phyloP scores from a whole-genome alignment of 2,888 invertebrate species.

The Dysmachus trigonus region DNA sequence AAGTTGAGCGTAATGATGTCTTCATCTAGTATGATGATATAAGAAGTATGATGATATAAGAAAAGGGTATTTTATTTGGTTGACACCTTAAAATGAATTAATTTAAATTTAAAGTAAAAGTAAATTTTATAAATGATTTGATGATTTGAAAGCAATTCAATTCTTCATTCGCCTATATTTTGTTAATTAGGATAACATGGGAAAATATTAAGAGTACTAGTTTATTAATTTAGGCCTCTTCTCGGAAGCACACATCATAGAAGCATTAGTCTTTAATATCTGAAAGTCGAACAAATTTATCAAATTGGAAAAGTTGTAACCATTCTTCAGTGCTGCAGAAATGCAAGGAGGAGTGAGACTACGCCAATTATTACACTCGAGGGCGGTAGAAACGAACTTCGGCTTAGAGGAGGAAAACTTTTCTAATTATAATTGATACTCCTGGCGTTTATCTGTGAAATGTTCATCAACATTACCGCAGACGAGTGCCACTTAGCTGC shows the following conservation, averaged over 20 bases:
- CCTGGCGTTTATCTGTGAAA: constrained; percentile 30
- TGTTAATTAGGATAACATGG: background rate
- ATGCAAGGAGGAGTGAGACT: background rate
- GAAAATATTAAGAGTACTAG: background rate
- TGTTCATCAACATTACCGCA: constrained; percentile 44
- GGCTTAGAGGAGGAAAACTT: constrained; percentile 19
- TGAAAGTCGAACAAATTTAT: background rate
- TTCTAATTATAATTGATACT: constrained; percentile 46
- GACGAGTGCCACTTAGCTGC: constrained; percentile 16
- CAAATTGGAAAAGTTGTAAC: background rate
- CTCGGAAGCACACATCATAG: background rate
- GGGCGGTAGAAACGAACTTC: background rate
- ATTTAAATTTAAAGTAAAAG: too few relatives aligned
- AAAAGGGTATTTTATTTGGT: too few relatives aligned
- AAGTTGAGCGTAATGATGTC: too few relatives aligned
- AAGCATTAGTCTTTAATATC: background rate
- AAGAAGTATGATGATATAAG: too few relatives aligned
- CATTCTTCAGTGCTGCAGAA: background rate
- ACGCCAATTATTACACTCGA: background rate
- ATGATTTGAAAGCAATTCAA: background rate
- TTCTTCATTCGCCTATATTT: too few relatives aligned
- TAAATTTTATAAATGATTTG: background rate
- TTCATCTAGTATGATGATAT: too few relatives aligned
- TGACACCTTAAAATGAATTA: too few relatives aligned
- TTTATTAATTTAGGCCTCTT: background rate